A percentile compares a stretch with the other conserved stretches of the same genome.
These are phyloP conservation scores for Phenganax marumi DNA, from an alignment of 92 coral and sea anemone species.

Conservation along the genomic window DNA sequence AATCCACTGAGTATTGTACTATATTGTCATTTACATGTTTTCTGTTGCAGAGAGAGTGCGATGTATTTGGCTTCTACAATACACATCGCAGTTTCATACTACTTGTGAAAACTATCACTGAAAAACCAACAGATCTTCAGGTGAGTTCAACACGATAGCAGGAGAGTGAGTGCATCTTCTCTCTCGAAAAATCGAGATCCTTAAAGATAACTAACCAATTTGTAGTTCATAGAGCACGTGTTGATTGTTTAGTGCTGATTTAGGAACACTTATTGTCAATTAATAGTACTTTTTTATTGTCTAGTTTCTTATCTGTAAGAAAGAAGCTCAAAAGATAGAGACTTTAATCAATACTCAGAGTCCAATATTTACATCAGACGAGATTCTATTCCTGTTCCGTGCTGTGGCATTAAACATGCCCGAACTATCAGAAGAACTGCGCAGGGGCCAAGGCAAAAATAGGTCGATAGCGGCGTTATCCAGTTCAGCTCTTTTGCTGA, in stretches of 20 bases:
- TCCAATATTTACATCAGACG: slow-evolving; percentile 85
- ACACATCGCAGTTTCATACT: slow-evolving; percentile 79
- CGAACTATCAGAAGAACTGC: not conserved
- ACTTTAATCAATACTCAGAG: slow-evolving; percentile 82
- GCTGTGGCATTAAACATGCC: slow-evolving; percentile 20
- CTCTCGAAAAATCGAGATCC: not conserved
- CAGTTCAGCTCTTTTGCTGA: not conserved
- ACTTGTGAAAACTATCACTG: slow-evolving; percentile 77
- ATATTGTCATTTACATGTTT: not conserved
- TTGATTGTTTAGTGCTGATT: not conserved
- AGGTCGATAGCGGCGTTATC: not conserved
- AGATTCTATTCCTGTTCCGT: slow-evolving; percentile 72
- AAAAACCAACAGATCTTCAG: slow-evolving; percentile 79
- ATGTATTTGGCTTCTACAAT: slow-evolving; percentile 89
- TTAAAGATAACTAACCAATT: too few relatives aligned
- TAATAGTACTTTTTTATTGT: not conserved
- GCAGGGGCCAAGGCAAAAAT: not conserved
- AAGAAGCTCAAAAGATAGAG: slow-evolving; percentile 90
- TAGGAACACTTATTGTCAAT: not conserved
- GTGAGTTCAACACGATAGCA: slow-evolving; percentile 36
- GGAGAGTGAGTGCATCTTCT: not conserved
- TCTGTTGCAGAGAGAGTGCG: slow-evolving; percentile 78
- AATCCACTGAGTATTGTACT: not conserved
- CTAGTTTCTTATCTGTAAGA: slow-evolving; percentile 83
- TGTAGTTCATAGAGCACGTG: too few relatives aligned